Conservation (phyloP, 2,113 vertebrate genomes). For the Haliaeetus leucogaster region DNA sequence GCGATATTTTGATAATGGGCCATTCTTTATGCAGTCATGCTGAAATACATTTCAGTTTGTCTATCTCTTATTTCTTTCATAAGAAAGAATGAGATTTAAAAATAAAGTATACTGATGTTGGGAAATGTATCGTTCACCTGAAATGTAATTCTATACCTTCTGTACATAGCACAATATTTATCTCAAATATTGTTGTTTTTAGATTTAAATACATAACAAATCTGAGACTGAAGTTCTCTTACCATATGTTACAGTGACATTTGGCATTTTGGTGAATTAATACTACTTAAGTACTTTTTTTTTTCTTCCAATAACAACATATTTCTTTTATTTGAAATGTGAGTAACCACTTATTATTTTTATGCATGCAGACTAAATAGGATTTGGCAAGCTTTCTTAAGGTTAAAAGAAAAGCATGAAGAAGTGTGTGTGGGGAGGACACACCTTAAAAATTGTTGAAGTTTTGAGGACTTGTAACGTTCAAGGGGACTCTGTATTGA, state of each 20-base stretch:
- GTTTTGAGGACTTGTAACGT: not conserved
- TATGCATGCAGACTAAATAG: too few relatives aligned
- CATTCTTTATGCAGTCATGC: not conserved
- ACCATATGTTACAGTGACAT: not conserved
- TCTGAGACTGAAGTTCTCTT: not conserved
- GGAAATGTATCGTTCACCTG: not conserved
- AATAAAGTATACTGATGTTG: not conserved
- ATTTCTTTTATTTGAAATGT: not conserved
- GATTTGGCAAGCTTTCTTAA: not conserved
- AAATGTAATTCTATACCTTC: not conserved
- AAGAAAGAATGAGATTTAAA: not conserved
- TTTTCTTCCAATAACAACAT: too few relatives aligned
- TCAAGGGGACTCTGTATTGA: not conserved
- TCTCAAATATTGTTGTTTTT: not conserved
- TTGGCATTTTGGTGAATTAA: not conserved
- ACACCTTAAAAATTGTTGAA: not conserved
- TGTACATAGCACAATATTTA: not conserved
- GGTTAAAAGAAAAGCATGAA: not conserved
- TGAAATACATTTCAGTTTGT: not conserved
- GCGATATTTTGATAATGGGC: not conserved
- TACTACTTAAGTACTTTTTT: not conserved
- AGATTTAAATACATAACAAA: not conserved
- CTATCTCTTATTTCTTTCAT: not conserved
- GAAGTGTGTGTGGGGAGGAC: too few relatives aligned
- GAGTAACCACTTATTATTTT: not conserved